Conservation (phyloP, 2,113 vertebrate genomes). For the Colaptes auratus region DNA sequence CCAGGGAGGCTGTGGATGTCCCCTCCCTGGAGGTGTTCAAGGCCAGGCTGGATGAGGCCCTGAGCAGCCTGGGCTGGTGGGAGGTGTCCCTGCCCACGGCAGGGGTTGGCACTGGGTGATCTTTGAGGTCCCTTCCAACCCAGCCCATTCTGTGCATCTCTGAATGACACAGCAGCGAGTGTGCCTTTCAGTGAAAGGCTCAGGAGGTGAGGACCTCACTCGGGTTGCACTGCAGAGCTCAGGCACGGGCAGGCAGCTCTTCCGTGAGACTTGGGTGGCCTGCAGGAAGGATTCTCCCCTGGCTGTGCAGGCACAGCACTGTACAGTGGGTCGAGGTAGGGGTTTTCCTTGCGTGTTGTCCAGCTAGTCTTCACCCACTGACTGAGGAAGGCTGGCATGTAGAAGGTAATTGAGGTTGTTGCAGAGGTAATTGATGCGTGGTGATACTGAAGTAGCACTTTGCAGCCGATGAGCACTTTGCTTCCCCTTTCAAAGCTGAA, state of each 20-base stretch:
- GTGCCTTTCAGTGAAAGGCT: background rate
- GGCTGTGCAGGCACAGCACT: background rate
- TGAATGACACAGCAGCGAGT: background rate
- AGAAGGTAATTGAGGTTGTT: slow-evolving; percentile 40
- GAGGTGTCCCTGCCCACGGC: no score
- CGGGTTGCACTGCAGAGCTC: background rate
- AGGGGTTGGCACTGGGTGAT: no score
- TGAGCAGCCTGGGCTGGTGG: no score
- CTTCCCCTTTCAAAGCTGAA: slow-evolving; percentile 33
- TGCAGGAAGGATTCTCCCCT: background rate
- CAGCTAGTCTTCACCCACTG: background rate
- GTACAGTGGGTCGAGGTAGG: background rate
- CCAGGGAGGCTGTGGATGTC: no score
- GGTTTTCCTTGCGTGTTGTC: background rate
- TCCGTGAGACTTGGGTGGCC: background rate
- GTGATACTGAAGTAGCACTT: slow-evolving; percentile 40
- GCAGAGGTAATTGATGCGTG: slow-evolving; percentile 44
- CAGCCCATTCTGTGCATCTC: background rate
- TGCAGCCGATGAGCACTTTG: slow-evolving; percentile 31
- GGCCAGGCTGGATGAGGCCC: no score
- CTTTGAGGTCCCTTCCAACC: no score
- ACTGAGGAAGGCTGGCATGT: slow-evolving; percentile 34
- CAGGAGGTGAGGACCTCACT: background rate
- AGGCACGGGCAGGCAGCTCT: background rate
- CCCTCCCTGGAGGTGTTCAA: no score